phyloP scores from a whole-genome alignment of 1,140 invertebrate species.

The Hylaeus anthracinus region DNA sequence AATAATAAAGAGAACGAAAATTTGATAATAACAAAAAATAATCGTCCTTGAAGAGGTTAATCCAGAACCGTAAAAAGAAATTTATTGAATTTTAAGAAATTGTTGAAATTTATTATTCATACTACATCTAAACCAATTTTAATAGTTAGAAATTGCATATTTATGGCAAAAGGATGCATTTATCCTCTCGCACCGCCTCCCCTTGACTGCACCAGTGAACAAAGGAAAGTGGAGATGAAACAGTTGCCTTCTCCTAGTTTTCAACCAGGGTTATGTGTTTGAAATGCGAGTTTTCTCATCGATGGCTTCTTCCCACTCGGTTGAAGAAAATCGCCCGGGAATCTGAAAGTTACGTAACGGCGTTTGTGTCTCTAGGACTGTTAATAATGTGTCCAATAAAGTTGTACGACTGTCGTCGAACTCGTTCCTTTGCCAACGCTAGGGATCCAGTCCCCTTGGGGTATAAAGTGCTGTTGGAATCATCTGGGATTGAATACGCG shows the following conservation, averaged over 20 bases:
- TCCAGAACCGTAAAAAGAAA: too few species aligned
- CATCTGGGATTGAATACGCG: not conserved
- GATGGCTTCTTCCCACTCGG: slow-evolving; percentile 18
- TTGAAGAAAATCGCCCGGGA: slow-evolving; percentile 9
- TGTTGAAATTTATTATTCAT: too few species aligned
- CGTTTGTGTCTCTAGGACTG: not conserved
- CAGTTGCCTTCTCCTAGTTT: not conserved
- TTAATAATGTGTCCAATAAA: slow-evolving; percentile 25
- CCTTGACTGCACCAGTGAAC: too few species aligned
- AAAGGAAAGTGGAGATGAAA: too few species aligned
- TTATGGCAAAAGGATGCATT: too few species aligned
- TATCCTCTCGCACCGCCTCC: too few species aligned
- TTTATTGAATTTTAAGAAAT: too few species aligned
- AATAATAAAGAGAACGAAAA: too few species aligned
- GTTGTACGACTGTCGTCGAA: not conserved
- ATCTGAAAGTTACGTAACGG: slow-evolving; percentile 14
- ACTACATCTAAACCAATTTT: too few species aligned
- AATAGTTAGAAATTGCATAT: too few species aligned
- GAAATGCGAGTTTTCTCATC: not conserved
- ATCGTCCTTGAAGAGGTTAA: too few species aligned
- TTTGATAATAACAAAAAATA: too few species aligned
- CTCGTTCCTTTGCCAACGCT: not conserved
- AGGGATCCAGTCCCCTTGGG: not conserved
- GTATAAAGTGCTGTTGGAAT: not conserved
- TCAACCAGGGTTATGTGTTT: not conserved